Base-by-base conservation (phyloP, 2,797 vertebrate genomes). In the Urosaurus nigricauda region DNA sequence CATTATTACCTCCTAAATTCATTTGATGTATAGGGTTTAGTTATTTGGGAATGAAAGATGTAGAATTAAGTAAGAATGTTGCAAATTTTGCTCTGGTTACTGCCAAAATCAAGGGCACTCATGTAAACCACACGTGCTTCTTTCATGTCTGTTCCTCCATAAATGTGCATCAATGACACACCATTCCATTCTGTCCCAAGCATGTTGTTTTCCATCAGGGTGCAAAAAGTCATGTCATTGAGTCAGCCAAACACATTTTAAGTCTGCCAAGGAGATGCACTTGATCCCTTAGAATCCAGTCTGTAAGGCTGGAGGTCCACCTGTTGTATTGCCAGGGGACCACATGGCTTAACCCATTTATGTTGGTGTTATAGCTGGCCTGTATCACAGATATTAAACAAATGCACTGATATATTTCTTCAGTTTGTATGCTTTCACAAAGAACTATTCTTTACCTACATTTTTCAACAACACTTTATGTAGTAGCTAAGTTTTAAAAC, bases 181-280 rank as follows among this genome's bases (percentile, higher is more conserved):
- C 29, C 74, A 58, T 84, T 84, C 51, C 29, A n/a, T 88, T 88
- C 75, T 79, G 58, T 58, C 87, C 77, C 37, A 43, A 79, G 82
- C 51, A 68, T 79, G 80, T 51, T 83, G 81, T 84, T 88, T 85
- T 70, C 35, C 63, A 78, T 29, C 56, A 68, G 35, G 53, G 65
- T 60, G 51, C 65, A 71, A 84, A 56, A 56, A 13, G 35, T 56
- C 79, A 70, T 60, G 35, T 79, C 87, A 88, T 56, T 84, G 87
- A 63, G 84, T 79, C 51, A 84, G 32, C 75, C n/a, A 56, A 32
- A 53, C 32, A 53, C 51, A 79, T 78, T 84, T 88, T 84, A 58
- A 37, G 14, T 84, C 75, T 88, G 75, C 82, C 87, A 88, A 79
- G 51, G 74, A 21, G 35, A 88, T 43, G 13, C 75, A 79, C 74